Evolutionary conservation across 2,113 vertebrate genomes (phyloP), one percentile per base, ranked within the genome.

Genomic region (Corvus moneduloides): DNA sequence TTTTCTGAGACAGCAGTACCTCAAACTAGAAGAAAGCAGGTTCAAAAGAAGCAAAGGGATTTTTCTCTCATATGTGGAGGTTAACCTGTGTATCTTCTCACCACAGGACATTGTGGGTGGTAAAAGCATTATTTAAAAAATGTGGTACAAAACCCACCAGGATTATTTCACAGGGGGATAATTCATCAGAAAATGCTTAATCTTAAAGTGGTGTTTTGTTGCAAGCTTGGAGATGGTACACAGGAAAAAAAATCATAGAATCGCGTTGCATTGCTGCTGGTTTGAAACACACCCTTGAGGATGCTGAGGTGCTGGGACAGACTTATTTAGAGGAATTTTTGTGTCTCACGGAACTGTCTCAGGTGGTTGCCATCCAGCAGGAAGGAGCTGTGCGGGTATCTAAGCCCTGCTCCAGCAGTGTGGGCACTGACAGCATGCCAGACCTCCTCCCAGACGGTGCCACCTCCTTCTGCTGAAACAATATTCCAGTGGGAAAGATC

Each of bases 401-500:
- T 61, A 24, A 61, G 9, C 10, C 14, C 54, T 17, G 51, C 66
- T 41, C 33, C 2, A 14, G 32, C 16, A 46, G 21, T 23, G 5
- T 0, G 1, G 56, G 58, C 37, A 39, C 16, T 6, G 3, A 58
- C 22, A 72, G 4, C 20, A 26, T 11, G 11, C 19, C 79, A 55
- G 37, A 32, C 16, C 46, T 82, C 20, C 22, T 62, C 32, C 16
- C 54, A 69, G 2, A 43, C 44, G 8, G 13, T 19, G n/a, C 21
- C 62, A 24, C 10, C 35, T 78, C 30, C 48, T 92, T 77, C 56
- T 1, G 1, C 59, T 66, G 59, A 8, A 51, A 63, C 2, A 4
- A 19, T 49, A 68, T 41, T 84, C 28, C 69, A 49, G 35, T 8
- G 49, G 37, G 72, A 92, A 68, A 62, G 20, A 35, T 48, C 23